Evolutionary conservation across 2,113 vertebrate species (phyloP), one percentile per base, ranked within the genome.

Genomic region (Dicaeum eximium): DNA sequence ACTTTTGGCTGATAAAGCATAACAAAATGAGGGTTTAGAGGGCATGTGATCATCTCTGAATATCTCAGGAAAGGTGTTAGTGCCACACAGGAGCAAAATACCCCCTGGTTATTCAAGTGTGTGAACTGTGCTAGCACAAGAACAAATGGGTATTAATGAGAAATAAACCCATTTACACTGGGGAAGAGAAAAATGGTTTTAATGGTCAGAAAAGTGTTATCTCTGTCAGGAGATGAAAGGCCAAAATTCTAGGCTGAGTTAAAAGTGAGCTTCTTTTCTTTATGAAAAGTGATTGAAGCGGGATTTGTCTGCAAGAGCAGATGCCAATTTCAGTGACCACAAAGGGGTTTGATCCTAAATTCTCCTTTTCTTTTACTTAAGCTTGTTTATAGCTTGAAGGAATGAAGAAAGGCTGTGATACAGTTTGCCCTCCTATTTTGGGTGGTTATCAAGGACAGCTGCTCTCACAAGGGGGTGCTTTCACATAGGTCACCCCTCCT

Each of bases 111-210:
- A 23, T 80, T 92, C 37, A 37, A 87, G 48, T 2, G 2, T 92
- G 50, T 81, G 89, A 89, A 72, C 64, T 40, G 7, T 30, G 23
- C 31, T 78, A 72, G 82, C 67, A 74, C 44, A 87, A 74, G 89
- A 91, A 89, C 91, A 92, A 84, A 89, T 57, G 48, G 27, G 16
- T 84, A 66, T 87, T 95, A 87, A 93, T 91, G 65, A 91, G 88
- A 77, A 92, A 75, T 25, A 45, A 91, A 87, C n/a, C 42, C 47
- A 11, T 91, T 91, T 71, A 61, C 44, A 18, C 69, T 51, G 58
- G 40, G 10, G 6, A 87, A 48, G 25, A 33, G 47, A 84, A 60
- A 10, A 53, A 22, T 5, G 33, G 48, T 73, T 94, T 80, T 69
- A 84, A 91, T 16, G 40, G 70, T 65, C 65, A 79, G 61, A 81